Base-by-base conservation (phyloP, 2,888 invertebrate species). In the Amorpha juglandis region DNA sequence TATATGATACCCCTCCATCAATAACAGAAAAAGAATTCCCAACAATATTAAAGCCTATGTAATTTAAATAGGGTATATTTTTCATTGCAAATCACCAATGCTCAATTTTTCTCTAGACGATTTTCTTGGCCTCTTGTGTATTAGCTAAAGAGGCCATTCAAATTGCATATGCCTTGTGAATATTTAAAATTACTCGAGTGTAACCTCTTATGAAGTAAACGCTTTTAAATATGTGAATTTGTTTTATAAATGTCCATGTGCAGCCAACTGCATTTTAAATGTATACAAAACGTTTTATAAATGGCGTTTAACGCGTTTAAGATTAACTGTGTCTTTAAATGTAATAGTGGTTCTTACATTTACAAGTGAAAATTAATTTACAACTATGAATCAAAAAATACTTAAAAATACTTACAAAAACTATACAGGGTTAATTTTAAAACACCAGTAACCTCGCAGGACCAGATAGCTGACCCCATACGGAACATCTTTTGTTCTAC, bases 141-240 rank as follows among this genome's bases (percentile, higher is more conserved):
- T 78, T 75, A 74, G 64, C 70, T 71, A 70, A 76, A 78, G 72
- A 75, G 73, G 74, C 70, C 70, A 76, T 72, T 27, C 70, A 68
- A 71, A 75, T 79, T 75, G 71, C 72, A 71, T 67, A 68, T 47
- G 69, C 70, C 74, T 76, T 71, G 72, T 75, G 74, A 78, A 77
- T 79, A 77, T 78, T 75, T 74, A 65, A 58, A 65, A 68, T 71
- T 65, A 58, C 48, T 58, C 38, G 19, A 58, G 42, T 38, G 19
- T 58, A 42, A 58, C 58, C 9, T 42, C 58, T 58, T 42, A 6
- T 42, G 19, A 58, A 58, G 42, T 55, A 55, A 55, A 55, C 33
- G 38, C 38, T 38, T 3, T 35, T 55, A 55, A 52, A 38, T 55
- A 16, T 16, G 58, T 6, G 38, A 19, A 38, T 19, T 42, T 2